Conservation (phyloP, 2,113 vertebrate species). For the Fulica atra region DNA sequence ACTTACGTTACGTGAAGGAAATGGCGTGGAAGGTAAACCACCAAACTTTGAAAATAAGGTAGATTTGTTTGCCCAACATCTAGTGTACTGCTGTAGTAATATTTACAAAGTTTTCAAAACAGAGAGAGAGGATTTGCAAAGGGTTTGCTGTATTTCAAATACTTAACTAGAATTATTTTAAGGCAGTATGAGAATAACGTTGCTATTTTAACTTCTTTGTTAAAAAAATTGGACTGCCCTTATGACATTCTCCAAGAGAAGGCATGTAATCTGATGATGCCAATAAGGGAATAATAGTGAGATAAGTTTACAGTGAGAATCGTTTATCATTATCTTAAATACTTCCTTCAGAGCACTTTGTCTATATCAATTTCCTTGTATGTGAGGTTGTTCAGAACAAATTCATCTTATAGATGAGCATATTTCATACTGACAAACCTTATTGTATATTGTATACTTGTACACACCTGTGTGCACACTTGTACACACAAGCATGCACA, state of each 20-base stretch:
- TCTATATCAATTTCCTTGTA: background rate
- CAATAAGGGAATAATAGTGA: background rate
- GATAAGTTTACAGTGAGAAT: background rate
- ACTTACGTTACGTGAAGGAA: background rate
- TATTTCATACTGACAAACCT: background rate
- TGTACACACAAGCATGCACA: fast-evolving
- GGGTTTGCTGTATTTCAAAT: background rate
- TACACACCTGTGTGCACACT: too few species aligned
- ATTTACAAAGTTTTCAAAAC: background rate
- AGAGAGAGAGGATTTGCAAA: background rate
- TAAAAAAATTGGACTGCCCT: background rate
- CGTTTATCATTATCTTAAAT: background rate
- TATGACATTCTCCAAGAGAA: background rate
- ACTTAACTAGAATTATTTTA: background rate
- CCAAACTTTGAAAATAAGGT: background rate
- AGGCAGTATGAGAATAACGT: background rate
- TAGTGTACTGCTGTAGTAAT: background rate
- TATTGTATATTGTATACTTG: fast-evolving
- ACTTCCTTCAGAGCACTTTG: background rate
- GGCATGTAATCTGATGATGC: background rate
- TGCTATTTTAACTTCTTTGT: background rate
- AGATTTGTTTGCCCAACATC: background rate
- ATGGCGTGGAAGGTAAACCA: background rate
- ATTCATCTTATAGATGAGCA: background rate
- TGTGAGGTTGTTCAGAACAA: background rate